Base-by-base conservation (phyloP, 2,113 vertebrate species). In the Harpagus bidentatus region DNA sequence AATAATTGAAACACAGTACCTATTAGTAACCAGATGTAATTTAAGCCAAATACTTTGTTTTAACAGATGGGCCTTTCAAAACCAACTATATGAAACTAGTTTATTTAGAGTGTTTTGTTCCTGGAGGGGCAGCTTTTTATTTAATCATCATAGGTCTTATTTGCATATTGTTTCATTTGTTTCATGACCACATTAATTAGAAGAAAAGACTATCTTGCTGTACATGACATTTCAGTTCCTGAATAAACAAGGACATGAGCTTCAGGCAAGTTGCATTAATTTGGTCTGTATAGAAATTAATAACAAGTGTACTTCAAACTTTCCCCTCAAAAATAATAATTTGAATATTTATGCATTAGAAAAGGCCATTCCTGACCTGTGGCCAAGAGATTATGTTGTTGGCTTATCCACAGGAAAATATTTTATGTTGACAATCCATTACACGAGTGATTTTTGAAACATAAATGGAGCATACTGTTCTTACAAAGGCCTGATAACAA, bases 141-240 rank as follows among this genome's bases (percentile, higher is more conserved):
- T 79, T 91, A 95, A 94, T 95, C 74, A 66, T 85, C 55, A 25
- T 74, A 90, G 63, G 42, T 53, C 66, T 91, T 95, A 93, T 87
- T 63, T 94, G 88, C 67, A 63, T 88, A 83, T 42, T 88, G 16
- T 94, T 87, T 97, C 74, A 82, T 89, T 94, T 78, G 63, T 73
- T 96, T 94, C 67, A 62, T 13, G 87, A 71, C 70, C 73, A 88
- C 56, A 93, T 90, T 87, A 95, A 92, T 95, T 97, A 94, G 91
- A 94, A 94, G 91, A 94, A 87, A 90, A 94, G 32, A 94, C 43
- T 58, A 19, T 76, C 42, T 96, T 62, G 31, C 86, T 76, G 50
- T 78, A 63, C 56, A 53, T 96, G 95, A 71, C 88, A 91, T 95
- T 97, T 87, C 82, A 88, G 87, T 93, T 97, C 87, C 81, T 93